Evolutionary conservation across 2,888 invertebrate genomes (phyloP), one percentile per base, ranked within the genome.

Genomic region (Cordylochernes scorpioides): DNA sequence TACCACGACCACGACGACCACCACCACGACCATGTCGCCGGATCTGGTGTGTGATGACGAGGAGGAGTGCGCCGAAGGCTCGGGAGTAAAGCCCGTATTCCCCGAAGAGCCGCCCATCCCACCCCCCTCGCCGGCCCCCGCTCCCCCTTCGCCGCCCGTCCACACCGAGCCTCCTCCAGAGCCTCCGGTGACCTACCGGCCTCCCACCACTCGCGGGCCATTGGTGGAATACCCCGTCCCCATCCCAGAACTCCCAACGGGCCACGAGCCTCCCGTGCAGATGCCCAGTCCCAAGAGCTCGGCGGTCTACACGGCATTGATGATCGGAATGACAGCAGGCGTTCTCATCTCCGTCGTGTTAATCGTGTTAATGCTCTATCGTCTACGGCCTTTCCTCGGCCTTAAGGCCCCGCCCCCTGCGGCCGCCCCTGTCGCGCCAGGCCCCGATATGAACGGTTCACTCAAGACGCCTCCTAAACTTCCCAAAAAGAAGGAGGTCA

Each of bases 331-430:
- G 42, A 78, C 82, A 34, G 82, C 82, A 3, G 80, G 78, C 25
- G 74, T 78, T 21, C 59, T 82, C 38, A 84, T 88, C 48, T 77
- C 77, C 17, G 72, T 84, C 39, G 73, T 88, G 30, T 63, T 88
- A 39, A 68, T 88, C 39, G 73, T 86, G 31, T 48, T 54, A 15
- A 65, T 91, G 35, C 75, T 88, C 44, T 64, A 86, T 44, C 78
- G 80, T 3, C 33, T 36, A 8, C 12, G 36, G 8, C 33, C n/a
- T n/a, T n/a, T n/a, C n/a, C n/a, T n/a, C n/a, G n/a, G n/a, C n/a
- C n/a, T n/a, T n/a, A n/a, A n/a, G n/a, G n/a, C n/a, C n/a, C n/a
- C n/a, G n/a, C n/a, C n/a, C n/a, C n/a, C n/a, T n/a, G n/a, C n/a
- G n/a, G n/a, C n/a, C n/a, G n/a, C 30, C 24, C 26, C 34, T 15